Evolutionary conservation across 2,888 invertebrate species (phyloP).

Genomic region (Andrena trimmerana): DNA sequence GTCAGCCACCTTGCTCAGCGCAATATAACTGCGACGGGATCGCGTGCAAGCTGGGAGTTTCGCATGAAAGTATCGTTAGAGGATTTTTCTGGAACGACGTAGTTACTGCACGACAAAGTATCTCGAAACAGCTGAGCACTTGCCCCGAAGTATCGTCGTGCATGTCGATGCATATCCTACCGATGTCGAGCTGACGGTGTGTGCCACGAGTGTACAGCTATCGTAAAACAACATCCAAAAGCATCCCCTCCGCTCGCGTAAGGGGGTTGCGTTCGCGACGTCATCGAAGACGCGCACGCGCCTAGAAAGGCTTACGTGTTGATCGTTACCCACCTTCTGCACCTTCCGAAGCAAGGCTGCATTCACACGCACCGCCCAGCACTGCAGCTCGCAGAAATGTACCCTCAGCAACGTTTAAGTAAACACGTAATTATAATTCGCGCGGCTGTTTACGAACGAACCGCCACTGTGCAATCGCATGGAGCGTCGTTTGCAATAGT

Average conservation of each 20-base stretch:
- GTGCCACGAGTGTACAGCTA: constrained; percentile 50
- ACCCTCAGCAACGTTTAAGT: not conserved
- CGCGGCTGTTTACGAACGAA: no score
- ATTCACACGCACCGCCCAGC: constrained; percentile 28
- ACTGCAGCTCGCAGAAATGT: not conserved
- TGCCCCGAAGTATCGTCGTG: constrained; percentile 32
- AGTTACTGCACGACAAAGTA: constrained; percentile 6
- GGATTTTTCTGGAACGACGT: constrained; percentile 9
- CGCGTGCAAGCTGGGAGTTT: not conserved
- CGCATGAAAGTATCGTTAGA: constrained; percentile 9
- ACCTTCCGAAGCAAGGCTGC: constrained; percentile 41
- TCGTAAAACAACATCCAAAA: constrained; percentile 64
- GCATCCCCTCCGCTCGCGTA: constrained; percentile 42
- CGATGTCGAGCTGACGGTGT: constrained; percentile 43
- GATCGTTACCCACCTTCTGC: constrained; percentile 75
- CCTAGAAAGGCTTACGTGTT: constrained; percentile 72
- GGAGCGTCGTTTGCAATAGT: no score
- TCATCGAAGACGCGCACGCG: constrained; percentile 70
- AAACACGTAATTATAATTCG: not conserved
- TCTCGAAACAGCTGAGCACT: constrained; percentile 18
- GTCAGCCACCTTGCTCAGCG: not conserved
- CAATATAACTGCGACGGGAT: not conserved
- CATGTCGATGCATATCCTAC: constrained; percentile 67
- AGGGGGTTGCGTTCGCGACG: constrained; percentile 70
- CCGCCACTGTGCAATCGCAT: no score